A percentile compares a stretch with the other conserved stretches of the same genome.
Evolutionary conservation across 2,797 vertebrate species (phyloP).

Genomic region (Chrysocyon brachyurus): DNA sequence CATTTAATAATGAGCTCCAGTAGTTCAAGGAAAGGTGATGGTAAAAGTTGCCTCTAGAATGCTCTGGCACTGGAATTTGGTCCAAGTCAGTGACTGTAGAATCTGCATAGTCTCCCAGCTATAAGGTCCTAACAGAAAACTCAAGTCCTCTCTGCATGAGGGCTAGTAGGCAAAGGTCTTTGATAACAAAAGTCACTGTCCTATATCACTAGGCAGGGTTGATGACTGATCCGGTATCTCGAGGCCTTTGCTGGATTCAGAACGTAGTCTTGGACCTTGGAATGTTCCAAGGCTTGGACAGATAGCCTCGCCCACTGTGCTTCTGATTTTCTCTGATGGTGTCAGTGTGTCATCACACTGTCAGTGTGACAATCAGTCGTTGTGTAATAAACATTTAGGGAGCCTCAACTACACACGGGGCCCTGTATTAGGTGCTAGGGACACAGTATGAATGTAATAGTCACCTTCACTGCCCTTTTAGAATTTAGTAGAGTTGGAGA

Average conservation of each 20-base stretch:
- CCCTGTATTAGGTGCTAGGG: neutral
- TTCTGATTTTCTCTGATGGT: neutral
- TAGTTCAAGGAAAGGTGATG: neutral
- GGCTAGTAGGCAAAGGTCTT: conserved; percentile 36
- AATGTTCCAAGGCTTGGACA: neutral
- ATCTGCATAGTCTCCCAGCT: neutral
- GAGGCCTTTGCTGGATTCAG: neutral
- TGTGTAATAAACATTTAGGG: neutral
- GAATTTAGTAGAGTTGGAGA: neutral
- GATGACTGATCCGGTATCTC: neutral
- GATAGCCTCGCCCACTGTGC: neutral
- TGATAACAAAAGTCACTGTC: neutral
- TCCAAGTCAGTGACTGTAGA: neutral
- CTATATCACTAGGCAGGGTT: neutral
- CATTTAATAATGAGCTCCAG: neutral
- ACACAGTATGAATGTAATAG: neutral
- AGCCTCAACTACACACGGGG: neutral
- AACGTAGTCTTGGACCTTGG: conserved; percentile 43
- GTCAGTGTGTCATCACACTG: neutral
- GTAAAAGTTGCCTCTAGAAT: conserved; percentile 9
- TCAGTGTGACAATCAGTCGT: neutral
- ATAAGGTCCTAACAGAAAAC: neutral
- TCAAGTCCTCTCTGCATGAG: neutral
- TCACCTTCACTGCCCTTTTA: neutral
- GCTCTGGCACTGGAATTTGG: neutral